Conservation (phyloP, 2,797 vertebrate species). For the Mormyrus proboscirostris region DNA sequence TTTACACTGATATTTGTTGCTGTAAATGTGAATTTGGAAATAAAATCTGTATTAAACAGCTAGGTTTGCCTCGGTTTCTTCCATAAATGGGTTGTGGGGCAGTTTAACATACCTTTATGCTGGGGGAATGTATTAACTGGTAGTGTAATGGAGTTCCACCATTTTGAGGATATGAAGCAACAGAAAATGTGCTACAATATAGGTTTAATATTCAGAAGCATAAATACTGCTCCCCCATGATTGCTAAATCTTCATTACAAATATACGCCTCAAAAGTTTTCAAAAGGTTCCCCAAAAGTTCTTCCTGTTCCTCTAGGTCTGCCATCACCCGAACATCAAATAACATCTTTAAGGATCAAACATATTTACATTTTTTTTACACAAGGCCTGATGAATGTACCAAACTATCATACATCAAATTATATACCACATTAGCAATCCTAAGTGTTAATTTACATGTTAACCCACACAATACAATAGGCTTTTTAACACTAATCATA, state of each 20-base stretch:
- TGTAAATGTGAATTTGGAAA: conserved; percentile 99
- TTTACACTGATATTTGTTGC: conserved; percentile 83
- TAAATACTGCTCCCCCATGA: conserved; percentile 66
- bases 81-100: not conserved
- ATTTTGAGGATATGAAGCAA: not conserved
- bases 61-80: not conserved
- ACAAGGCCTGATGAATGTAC: conserved; percentile 74
- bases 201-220: conserved; percentile 60
- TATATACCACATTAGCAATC: conserved; percentile 9
- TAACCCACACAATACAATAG: conserved; percentile 14
- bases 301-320: conserved; percentile 65
- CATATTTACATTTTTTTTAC: conserved; percentile 76
- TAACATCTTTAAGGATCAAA: conserved; percentile 56
- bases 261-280: conserved; percentile 59
- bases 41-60: conserved; percentile 80
- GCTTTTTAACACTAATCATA: conserved; percentile 14
- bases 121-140: not conserved
- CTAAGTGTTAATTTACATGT: conserved; percentile 10
- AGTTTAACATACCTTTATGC: not conserved
- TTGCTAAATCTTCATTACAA: conserved; percentile 69
- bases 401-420: conserved; percentile 55
- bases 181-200: conserved; percentile 29
- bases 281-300: conserved; percentile 22
- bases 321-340: conserved; percentile 53
- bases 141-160: not conserved